Evolutionary conservation across 2,797 vertebrate species (phyloP).

Genomic region (Zenarchopterus dispar): DNA sequence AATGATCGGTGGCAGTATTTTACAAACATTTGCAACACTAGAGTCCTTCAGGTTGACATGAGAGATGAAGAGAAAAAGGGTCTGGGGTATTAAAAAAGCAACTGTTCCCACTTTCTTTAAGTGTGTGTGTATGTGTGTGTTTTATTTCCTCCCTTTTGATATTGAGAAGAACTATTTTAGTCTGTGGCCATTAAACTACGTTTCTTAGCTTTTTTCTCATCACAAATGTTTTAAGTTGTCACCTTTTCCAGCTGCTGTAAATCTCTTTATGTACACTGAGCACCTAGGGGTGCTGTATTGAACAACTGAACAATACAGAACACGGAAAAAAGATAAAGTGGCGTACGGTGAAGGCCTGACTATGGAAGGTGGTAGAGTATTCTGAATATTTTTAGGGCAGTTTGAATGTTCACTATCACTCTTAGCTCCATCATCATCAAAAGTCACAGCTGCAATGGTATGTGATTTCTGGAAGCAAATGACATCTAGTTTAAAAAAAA

Average conservation of each 20-base stretch:
- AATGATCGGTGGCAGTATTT: conserved; percentile 86
- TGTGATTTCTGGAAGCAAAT: conserved; percentile 31
- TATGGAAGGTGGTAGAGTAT: conserved; percentile 28
- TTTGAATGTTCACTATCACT: conserved; percentile 54
- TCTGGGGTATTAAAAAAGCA: conserved; percentile 57
- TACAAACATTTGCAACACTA: conserved; percentile 82
- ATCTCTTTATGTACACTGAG: conserved; percentile 78
- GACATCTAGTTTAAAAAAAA: conserved; percentile 45
- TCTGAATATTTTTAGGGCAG: conserved; percentile 57
- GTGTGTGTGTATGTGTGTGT: conserved; percentile 21
- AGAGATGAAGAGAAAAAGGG: conserved; percentile 66
- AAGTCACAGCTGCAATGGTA: conserved; percentile 27
- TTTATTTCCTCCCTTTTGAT: conserved; percentile 45
- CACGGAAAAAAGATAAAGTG: conserved; percentile 50
- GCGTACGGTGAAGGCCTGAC: conserved; percentile 41
- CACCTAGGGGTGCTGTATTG: conserved; percentile 55
- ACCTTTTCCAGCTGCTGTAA: conserved; percentile 55
- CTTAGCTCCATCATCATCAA: conserved; percentile 49
- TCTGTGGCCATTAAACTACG: conserved; percentile 67
- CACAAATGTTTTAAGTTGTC: conserved; percentile 65
- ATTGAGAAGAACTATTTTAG: conserved; percentile 54
- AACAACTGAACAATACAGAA: conserved; percentile 63
- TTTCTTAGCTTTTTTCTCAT: conserved; percentile 63
- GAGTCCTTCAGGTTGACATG: conserved; percentile 75
- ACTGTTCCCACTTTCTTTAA: conserved; percentile 38